Percentiles rank a stretch among this genome's conserved stretches.
Evolutionary conservation across 2,888 invertebrate species (phyloP).

Genomic region (Acronicta leporina): DNA sequence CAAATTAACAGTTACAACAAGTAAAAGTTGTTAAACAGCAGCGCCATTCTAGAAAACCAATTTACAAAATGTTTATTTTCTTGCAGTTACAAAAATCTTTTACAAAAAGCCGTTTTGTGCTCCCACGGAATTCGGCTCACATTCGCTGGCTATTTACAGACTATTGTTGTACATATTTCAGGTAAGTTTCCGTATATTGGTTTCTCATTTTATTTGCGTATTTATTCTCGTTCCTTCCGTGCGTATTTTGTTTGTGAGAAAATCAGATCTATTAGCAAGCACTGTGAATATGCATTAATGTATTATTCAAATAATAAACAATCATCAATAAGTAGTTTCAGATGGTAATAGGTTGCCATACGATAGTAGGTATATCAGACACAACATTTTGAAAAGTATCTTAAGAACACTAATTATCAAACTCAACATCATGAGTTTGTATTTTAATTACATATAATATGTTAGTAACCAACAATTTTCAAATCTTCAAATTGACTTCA

Average conservation of each 20-base stretch:
- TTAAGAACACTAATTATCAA: no score
- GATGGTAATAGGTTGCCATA: no score
- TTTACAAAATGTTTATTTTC: slow-evolving; percentile 48
- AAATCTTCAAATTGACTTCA: no score
- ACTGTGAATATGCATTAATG: no score
- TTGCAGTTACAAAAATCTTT: slow-evolving; percentile 79
- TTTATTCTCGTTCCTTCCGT: neutral
- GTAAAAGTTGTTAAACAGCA: no score
- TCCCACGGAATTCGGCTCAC: slow-evolving; percentile 87
- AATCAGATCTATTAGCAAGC: neutral
- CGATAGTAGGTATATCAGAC: no score
- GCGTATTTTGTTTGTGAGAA: neutral
- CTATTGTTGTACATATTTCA: slow-evolving; percentile 88
- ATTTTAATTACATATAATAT: no score
- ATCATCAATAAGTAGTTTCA: no score
- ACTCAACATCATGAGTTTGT: no score
- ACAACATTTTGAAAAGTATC: no score
- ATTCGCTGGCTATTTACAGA: slow-evolving; percentile 89
- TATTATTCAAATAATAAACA: no score
- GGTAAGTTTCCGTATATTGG: slow-evolving; percentile 66
- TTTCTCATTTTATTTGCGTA: slow-evolving; percentile 5
- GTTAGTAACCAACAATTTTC: no score
- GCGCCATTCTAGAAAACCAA: neutral
- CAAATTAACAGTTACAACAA: neutral
- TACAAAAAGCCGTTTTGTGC: slow-evolving; percentile 89